Evolutionary conservation across 2,888 invertebrate genomes (phyloP).

Genomic region (Junonia oenone): DNA sequence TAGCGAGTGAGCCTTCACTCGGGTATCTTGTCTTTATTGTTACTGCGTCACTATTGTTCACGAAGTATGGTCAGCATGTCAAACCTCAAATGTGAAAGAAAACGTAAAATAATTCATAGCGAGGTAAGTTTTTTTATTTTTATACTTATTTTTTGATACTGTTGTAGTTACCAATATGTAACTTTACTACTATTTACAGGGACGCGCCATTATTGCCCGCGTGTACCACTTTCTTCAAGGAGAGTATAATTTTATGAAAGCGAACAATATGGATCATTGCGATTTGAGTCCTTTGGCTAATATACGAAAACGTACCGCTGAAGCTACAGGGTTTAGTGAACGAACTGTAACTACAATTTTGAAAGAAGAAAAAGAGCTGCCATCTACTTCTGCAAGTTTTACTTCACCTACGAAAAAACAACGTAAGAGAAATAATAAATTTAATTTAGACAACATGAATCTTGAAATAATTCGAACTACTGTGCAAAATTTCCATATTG

Average conservation of each 20-base stretch:
- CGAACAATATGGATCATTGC: slow-evolving; percentile 1
- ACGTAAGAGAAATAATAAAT: background rate
- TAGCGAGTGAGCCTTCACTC: background rate
- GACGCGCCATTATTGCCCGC: background rate
- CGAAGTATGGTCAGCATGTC: background rate
- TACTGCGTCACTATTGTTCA: background rate
- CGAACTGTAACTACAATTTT: background rate
- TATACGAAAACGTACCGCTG: background rate
- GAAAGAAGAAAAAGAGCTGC: background rate
- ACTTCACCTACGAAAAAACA: background rate
- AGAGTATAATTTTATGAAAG: slow-evolving; percentile 6
- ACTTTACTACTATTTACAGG: slow-evolving; percentile 1
- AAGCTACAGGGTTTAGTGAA: background rate
- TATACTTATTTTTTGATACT: background rate
- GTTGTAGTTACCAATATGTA: background rate
- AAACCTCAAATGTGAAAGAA: background rate
- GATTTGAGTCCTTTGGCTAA: slow-evolving; percentile 1
- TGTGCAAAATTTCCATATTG: background rate
- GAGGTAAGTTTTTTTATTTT: background rate
- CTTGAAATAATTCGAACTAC: background rate
- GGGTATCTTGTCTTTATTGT: background rate
- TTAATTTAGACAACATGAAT: background rate
- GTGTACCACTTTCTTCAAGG: slow-evolving; percentile 5
- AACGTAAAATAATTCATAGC: background rate
- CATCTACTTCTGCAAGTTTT: background rate